Conservation (phyloP, 30 jellyfish, hydroid and myxozoan species). For the Cassiopea xamachana region DNA sequence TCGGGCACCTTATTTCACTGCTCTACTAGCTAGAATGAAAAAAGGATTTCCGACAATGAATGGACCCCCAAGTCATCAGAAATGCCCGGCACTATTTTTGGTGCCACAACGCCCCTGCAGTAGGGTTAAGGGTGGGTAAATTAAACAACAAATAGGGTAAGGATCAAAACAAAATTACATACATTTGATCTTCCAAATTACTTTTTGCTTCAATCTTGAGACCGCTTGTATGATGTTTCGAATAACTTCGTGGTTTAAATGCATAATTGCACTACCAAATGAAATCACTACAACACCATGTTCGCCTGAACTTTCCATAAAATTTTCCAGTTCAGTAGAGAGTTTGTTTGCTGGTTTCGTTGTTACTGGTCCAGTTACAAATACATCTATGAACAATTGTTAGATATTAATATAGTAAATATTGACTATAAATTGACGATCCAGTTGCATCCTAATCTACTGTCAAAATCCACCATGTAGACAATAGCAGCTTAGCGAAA, state of each 20-base stretch:
- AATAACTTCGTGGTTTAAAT: not conserved
- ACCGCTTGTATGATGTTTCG: not conserved
- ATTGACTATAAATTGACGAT: not conserved
- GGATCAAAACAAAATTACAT: not conserved
- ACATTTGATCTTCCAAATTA: conserved; percentile 8
- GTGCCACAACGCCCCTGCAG: no score
- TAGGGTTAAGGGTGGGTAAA: no score
- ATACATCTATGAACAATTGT: not conserved
- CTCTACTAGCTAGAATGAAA: no score
- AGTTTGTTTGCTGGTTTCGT: conserved; percentile 17
- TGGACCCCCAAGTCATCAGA: no score
- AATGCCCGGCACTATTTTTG: no score
- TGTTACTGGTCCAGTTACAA: conserved; percentile 3
- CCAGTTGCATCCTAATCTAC: not conserved
- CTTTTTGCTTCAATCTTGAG: conserved; percentile 8
- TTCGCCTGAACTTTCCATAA: conserved; percentile 32
- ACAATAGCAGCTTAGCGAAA: not conserved
- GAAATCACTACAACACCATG: conserved; percentile 17
- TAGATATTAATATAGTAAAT: not conserved
- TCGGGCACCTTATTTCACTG: no score
- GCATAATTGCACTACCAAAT: not conserved
- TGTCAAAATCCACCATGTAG: not conserved
- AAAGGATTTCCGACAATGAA: no score
- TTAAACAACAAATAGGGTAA: no score
- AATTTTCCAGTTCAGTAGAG: conserved; percentile 2